Conservation (phyloP, 2,797 vertebrate genomes). For the Enteromius thamalakanensis region DNA sequence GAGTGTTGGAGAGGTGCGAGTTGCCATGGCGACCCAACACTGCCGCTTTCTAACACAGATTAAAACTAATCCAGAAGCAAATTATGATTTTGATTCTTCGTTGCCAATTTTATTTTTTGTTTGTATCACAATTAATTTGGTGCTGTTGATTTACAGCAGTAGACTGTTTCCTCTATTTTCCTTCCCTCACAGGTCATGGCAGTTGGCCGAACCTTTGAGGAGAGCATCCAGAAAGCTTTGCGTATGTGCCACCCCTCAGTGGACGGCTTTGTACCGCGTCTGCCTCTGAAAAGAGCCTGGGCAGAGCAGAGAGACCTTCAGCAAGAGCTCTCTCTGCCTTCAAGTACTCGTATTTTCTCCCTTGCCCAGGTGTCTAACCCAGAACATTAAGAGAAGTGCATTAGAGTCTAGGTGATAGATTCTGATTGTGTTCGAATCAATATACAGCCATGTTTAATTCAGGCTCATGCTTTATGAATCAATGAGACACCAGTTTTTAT, state of each 20-base stretch:
- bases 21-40: not conserved
- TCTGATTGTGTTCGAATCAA: not conserved
- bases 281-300: constrained; percentile 92
- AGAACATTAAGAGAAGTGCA: not conserved
- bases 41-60: constrained; percentile 11
- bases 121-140: not conserved
- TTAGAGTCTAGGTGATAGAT: not conserved
- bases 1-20: constrained; percentile 91
- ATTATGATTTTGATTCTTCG: constrained; percentile 21
- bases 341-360: constrained; percentile 88
- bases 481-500: not conserved
- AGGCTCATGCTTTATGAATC: constrained; percentile 14
- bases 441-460: constrained; percentile 4
- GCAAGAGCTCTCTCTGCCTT: constrained; percentile 87
- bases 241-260: constrained; percentile 94
- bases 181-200: constrained; percentile 87
- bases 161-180: not conserved
- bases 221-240: constrained; percentile 94
- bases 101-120: not conserved
- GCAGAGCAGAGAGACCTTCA: constrained; percentile 75
- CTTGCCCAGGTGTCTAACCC: constrained; percentile 85
- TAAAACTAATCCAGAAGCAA: constrained; percentile 14
- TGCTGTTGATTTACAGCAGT: not conserved
- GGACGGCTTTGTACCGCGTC: constrained; percentile 85
- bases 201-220: constrained; percentile 91